A percentile compares a stretch with the other conserved stretches of the same genome.
Evolutionary conservation across 2,113 vertebrate genomes (phyloP).

Genomic region (Sakesphorus luctuosus): DNA sequence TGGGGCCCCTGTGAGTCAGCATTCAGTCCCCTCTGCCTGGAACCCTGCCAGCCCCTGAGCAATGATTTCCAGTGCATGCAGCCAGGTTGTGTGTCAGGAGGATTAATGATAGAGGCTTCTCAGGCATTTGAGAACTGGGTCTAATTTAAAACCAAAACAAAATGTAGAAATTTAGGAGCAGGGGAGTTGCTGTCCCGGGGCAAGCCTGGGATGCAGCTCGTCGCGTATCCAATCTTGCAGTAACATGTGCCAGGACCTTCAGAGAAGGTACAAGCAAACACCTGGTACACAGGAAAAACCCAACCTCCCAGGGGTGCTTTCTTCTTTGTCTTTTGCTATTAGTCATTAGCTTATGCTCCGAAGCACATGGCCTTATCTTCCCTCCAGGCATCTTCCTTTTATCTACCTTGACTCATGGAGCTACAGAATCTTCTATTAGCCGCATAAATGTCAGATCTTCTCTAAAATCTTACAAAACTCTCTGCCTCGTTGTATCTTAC

Average conservation of each 20-base stretch:
- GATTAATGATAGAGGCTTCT: conserved; percentile 48
- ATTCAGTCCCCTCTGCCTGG: neutral
- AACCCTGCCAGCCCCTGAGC: conserved; percentile 19
- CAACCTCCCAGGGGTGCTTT: conserved; percentile 50
- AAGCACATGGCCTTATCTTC: conserved; percentile 66
- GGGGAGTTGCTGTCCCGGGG: conserved; percentile 54
- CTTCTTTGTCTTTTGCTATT: conserved; percentile 68
- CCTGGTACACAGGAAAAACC: conserved; percentile 61
- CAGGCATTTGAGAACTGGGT: conserved; percentile 27
- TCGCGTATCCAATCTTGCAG: conserved; percentile 30
- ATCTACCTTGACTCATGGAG: conserved; percentile 63
- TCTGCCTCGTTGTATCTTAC: neutral
- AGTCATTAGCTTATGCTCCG: conserved; percentile 62
- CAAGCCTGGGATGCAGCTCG: conserved; percentile 26
- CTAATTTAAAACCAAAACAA: conserved; percentile 66
- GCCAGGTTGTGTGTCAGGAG: conserved; percentile 51
- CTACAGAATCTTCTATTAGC: conserved; percentile 66
- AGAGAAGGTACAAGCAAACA: conserved; percentile 60
- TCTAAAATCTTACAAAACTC: conserved; percentile 53
- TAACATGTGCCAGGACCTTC: conserved; percentile 59
- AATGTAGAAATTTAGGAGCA: conserved; percentile 9
- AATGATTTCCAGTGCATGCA: conserved; percentile 57
- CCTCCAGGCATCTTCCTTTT: conserved; percentile 64
- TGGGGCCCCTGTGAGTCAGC: conserved; percentile 14
- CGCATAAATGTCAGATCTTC: conserved; percentile 56